These are phyloP conservation scores for Cancer borealis DNA, from an alignment of 2,888 invertebrate genomes.

Conservation along the genomic window DNA sequence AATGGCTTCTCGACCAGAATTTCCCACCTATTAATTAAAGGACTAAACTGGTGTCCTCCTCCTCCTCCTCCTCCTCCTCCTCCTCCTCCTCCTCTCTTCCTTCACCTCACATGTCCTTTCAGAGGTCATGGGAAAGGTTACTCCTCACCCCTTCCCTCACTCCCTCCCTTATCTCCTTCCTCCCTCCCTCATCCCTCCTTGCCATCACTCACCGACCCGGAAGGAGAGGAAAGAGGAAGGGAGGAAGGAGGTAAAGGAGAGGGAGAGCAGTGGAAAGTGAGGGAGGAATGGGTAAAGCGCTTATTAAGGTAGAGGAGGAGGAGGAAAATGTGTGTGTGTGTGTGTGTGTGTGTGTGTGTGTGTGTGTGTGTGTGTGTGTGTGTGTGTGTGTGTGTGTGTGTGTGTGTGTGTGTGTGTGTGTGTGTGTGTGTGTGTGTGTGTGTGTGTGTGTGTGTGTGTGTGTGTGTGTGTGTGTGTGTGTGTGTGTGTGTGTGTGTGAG, in stretches of 20 bases:
- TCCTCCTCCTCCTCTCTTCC: neutral
- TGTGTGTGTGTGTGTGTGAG: too few relatives aligned
- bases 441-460: too few relatives aligned
- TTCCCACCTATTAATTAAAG: conserved; percentile 16
- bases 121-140: conserved; percentile 50
- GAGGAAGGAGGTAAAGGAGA: neutral
- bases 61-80: neutral
- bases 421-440: too few relatives aligned
- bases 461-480: too few relatives aligned
- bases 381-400: too few relatives aligned
- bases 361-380: too few relatives aligned
- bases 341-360: too few relatives aligned
- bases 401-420: neutral
- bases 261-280: neutral
- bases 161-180: neutral
- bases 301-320: conserved; percentile 8
- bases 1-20: neutral
- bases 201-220: neutral
- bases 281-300: neutral
- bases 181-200: neutral
- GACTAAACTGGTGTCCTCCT: neutral
- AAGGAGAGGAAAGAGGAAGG: neutral
- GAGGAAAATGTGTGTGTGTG: neutral
- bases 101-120: conserved; percentile 29
- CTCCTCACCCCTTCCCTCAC: neutral